Conservation (phyloP, 2,888 invertebrate species). For the Caenorhabditis virilis region DNA sequence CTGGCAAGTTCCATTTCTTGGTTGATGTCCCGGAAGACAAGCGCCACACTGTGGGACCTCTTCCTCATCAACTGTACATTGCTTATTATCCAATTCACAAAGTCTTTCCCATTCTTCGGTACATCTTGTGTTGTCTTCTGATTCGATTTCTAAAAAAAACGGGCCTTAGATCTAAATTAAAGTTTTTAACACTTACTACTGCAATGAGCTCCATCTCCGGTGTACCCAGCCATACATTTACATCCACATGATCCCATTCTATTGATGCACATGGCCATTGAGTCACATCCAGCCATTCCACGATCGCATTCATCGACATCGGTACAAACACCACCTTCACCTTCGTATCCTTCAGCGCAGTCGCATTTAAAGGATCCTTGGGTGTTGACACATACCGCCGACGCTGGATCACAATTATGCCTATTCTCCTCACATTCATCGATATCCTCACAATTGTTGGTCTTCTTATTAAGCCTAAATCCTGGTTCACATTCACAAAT, state of each 20-base stretch:
- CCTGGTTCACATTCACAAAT: constrained; percentile 60
- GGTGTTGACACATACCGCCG: constrained; percentile 84
- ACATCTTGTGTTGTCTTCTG: constrained; percentile 36
- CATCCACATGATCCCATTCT: constrained; percentile 77
- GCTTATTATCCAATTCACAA: constrained; percentile 61
- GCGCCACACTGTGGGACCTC: constrained; percentile 65
- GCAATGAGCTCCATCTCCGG: constrained; percentile 57
- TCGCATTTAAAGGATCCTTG: constrained; percentile 85
- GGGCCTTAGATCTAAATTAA: neutral
- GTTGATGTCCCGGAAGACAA: constrained; percentile 62
- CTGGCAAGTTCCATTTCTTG: constrained; percentile 61
- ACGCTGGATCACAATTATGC: constrained; percentile 60
- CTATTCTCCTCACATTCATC: constrained; percentile 63
- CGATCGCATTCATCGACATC: constrained; percentile 57
- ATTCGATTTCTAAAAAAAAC: constrained; percentile 1
- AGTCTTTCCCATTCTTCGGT: constrained; percentile 58
- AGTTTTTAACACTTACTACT: constrained; percentile 34
- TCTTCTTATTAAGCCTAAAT: constrained; percentile 48
- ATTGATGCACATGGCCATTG: constrained; percentile 57
- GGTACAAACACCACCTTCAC: constrained; percentile 73
- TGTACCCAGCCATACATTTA: constrained; percentile 76
- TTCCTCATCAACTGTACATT: constrained; percentile 64
- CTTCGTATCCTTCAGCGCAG: constrained; percentile 86
- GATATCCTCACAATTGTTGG: constrained; percentile 47
- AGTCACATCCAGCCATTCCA: constrained; percentile 53